Conservation (phyloP, 2,113 vertebrate genomes). For the Microcebus ravelobensis region DNA sequence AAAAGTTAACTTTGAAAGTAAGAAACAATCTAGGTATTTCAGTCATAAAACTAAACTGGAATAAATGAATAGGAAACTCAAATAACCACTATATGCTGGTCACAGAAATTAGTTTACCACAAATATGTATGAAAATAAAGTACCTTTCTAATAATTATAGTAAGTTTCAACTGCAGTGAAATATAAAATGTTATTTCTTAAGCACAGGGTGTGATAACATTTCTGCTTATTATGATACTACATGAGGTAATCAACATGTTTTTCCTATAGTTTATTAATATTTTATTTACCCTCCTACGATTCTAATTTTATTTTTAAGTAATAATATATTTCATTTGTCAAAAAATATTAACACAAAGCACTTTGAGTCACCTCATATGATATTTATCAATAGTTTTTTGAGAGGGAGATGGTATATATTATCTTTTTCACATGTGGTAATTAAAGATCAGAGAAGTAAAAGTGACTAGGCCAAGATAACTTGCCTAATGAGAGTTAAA, state of each 20-base stretch:
- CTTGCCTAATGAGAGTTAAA: background rate
- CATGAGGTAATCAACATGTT: background rate
- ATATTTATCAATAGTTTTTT: background rate
- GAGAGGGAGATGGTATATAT: background rate
- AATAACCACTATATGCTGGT: background rate
- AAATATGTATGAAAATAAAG: background rate
- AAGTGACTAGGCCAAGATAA: background rate
- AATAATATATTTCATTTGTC: background rate
- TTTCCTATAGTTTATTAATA: background rate
- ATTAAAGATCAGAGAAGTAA: background rate
- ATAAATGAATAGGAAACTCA: constrained; percentile 4
- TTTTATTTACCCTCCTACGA: background rate
- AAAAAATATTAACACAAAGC: background rate
- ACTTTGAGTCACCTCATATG: background rate
- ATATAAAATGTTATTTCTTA: background rate
- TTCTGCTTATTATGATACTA: background rate
- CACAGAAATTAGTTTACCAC: background rate
- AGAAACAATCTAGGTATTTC: background rate
- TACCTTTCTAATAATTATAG: background rate
- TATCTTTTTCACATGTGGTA: background rate
- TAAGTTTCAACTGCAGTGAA: background rate
- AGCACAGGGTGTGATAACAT: background rate
- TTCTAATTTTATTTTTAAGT: background rate
- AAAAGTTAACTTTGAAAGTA: constrained; percentile 49
- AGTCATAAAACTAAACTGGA: constrained; percentile 20